Evolutionary conservation across 2,113 vertebrate genomes (phyloP).

Genomic region (Chamaetylas fuelleborni): DNA sequence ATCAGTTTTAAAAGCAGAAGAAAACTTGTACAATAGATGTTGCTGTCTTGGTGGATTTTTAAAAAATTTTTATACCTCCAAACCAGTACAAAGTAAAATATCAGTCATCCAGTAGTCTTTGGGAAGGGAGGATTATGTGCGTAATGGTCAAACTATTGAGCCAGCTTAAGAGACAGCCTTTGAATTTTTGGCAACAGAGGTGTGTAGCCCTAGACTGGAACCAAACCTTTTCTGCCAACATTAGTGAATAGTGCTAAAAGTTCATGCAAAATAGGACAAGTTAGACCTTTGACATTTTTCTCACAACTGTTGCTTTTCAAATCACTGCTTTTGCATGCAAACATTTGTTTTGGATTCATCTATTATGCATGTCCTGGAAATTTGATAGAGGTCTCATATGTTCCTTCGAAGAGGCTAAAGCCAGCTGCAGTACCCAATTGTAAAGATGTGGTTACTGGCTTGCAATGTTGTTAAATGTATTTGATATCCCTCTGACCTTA

Average conservation of each 20-base stretch:
- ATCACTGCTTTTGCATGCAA: neutral
- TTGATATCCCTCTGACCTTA: neutral
- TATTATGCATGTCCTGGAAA: neutral
- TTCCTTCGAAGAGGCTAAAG: neutral
- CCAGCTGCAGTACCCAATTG: neutral
- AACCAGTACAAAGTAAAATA: neutral
- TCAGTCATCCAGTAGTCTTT: neutral
- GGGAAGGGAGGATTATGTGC: neutral
- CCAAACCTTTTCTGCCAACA: neutral
- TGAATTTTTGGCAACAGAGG: neutral
- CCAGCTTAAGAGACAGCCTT: neutral
- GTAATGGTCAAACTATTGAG: neutral
- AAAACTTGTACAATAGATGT: rapidly evolving
- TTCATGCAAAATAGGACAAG: neutral
- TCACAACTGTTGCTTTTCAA: slow-evolving; percentile 4
- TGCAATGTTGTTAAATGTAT: neutral
- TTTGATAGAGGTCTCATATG: neutral
- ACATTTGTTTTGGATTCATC: neutral
- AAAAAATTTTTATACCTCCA: neutral
- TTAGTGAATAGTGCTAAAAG: neutral
- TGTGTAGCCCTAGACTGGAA: neutral
- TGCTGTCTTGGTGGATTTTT: neutral
- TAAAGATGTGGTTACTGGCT: neutral
- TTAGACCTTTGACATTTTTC: neutral
- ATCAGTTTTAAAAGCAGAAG: neutral